Evolutionary conservation across 2,797 vertebrate genomes (phyloP), one percentile per base, ranked within the genome.

Genomic region (Aphelocoma californica): DNA sequence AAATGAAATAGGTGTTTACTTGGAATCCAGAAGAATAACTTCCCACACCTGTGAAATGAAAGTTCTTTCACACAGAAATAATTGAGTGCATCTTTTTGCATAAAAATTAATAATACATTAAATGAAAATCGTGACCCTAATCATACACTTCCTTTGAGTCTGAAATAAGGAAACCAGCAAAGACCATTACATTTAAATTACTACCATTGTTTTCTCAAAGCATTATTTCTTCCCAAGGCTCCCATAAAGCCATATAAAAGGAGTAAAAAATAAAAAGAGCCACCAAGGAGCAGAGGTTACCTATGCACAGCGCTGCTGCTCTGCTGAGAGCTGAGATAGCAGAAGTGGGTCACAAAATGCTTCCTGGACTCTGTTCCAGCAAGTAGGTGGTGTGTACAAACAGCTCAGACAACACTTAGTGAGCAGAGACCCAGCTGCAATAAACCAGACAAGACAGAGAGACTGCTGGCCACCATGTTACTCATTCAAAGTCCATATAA

Each of bases 131-230:
- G 32, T 38, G 44, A 77, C 19, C 3, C 3, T 81, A 66, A 81
- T 79, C 38, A 42, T 18, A 34, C 32, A 77, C 9, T 83, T 82
- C 36, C 32, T 77, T 83, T 67, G 70, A 50, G 32, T 36, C 56
- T 87, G 51, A 93, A 94, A 91, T 64, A 86, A 90, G 32, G 44
- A 94, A 93, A 69, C 9, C 47, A 84, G 26, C 40, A 62, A 70
- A 86, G 40, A 18, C 12, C 34, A 29, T 56, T 71, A 6, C n/a
- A 60, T 79, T 79, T 84, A 81, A 60, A 79, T 84, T 72, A 60
- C 31, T 73, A 31, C 12, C 0, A 5, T 31, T 69, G 50, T 65
- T 93, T 84, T 45, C n/a, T 91, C 36, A 45, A 11, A 79, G 14
- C 12, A 48, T 47, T 11, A 21, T 66, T 69, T 79, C 40, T 79